Percentiles rank a stretch among this genome's conserved stretches.
Conservation (phyloP, 2,113 vertebrate genomes). For the Perccottus glenii region DNA sequence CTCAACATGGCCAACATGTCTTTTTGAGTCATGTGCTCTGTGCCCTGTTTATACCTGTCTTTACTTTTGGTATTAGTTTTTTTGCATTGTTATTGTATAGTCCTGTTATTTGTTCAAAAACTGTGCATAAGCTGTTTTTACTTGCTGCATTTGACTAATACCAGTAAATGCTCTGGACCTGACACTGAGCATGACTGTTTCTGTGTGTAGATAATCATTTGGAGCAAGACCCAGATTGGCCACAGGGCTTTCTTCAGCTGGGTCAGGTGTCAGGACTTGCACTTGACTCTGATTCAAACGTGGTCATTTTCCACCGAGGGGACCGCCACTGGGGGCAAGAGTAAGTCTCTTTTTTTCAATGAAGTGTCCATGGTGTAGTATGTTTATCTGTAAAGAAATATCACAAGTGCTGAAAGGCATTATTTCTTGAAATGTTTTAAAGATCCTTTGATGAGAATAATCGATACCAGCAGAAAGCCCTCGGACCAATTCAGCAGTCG, state of each 20-base stretch:
- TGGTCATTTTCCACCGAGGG: conserved; percentile 96
- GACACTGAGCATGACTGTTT: conserved; percentile 4
- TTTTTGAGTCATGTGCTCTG: too few relatives aligned
- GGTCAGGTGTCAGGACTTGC: conserved; percentile 95
- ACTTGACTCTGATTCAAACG: conserved; percentile 85
- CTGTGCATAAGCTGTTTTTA: neutral
- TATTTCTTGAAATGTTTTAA: conserved; percentile 20
- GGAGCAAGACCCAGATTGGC: conserved; percentile 87
- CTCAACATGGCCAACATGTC: too few relatives aligned
- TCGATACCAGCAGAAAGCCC: conserved; percentile 87
- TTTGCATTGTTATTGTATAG: neutral
- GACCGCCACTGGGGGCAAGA: conserved; percentile 89
- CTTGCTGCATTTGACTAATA: neutral
- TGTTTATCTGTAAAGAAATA: too few relatives aligned
- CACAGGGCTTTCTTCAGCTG: conserved; percentile 83
- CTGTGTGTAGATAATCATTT: conserved; percentile 83
- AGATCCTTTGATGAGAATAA: conserved; percentile 90
- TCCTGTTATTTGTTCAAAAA: neutral
- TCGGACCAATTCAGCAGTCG: conserved; percentile 92
- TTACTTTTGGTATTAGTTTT: neutral
- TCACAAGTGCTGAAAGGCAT: too few relatives aligned
- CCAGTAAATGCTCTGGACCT: neutral
- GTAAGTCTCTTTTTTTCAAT: conserved; percentile 79
- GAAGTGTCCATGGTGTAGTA: neutral
- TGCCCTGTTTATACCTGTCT: too few relatives aligned